Conservation (phyloP, 2,113 vertebrate species). For the Anolis sagrei region DNA sequence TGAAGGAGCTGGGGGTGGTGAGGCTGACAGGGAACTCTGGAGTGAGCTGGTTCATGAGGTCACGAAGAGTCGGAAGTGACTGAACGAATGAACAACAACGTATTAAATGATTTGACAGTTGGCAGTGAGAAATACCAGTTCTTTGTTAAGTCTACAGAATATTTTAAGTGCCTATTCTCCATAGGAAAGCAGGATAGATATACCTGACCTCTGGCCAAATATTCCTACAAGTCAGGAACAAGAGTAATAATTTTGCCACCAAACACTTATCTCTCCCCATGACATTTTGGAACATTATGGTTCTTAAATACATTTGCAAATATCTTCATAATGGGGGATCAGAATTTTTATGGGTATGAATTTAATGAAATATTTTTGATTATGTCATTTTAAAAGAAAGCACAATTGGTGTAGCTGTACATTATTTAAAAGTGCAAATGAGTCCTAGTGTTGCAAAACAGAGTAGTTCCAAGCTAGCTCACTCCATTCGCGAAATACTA, state of each 20-base stretch:
- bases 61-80: too few species aligned
- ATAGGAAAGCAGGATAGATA: neutral
- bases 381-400: too few species aligned
- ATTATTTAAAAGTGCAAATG: neutral
- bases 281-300: neutral
- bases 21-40: too few species aligned
- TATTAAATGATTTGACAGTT: neutral
- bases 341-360: neutral
- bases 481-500: neutral
- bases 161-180: neutral
- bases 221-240: neutral
- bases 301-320: neutral
- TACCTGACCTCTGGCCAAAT: neutral
- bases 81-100: too few species aligned
- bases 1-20: too few species aligned
- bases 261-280: neutral
- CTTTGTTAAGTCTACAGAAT: neutral
- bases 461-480: neutral
- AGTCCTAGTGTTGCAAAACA: neutral
- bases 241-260: neutral
- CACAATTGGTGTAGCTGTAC: neutral
- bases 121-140: neutral
- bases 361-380: neutral
- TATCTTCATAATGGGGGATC: neutral
- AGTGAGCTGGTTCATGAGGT: too few species aligned